Conservation (phyloP, 2,113 vertebrate species). For the Seriola aureovittata region DNA sequence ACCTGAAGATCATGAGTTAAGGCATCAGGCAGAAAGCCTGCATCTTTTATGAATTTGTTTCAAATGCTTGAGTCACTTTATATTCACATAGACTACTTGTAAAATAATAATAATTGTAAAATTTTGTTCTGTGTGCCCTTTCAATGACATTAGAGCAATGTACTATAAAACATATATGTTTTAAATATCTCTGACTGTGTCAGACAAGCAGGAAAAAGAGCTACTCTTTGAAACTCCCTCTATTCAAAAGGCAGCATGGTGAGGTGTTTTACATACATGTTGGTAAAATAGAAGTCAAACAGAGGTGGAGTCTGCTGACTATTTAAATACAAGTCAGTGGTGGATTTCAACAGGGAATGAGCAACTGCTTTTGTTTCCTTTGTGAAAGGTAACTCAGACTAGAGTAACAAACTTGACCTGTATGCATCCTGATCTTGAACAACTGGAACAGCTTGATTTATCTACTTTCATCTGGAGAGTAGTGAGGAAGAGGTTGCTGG, state of each 20-base stretch:
- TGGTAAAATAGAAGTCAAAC: not conserved
- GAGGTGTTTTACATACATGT: not conserved
- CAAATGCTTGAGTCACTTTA: no score
- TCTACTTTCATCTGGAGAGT: conserved; percentile 5
- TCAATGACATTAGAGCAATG: no score
- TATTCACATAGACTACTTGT: no score
- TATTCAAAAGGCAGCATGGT: not conserved
- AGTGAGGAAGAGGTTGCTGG: conserved; percentile 22
- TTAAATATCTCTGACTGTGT: not conserved
- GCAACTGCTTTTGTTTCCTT: not conserved
- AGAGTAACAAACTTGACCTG: not conserved
- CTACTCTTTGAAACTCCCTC: not conserved
- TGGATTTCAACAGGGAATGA: not conserved
- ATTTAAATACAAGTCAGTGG: conserved; percentile 44
- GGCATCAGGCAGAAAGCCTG: no score
- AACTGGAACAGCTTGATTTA: not conserved
- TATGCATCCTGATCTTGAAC: not conserved
- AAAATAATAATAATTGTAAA: no score
- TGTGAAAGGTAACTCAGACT: not conserved
- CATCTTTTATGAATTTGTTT: no score
- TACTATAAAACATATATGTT: not conserved
- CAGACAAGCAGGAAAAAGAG: not conserved
- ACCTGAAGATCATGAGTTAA: not conserved
- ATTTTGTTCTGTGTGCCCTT: no score
- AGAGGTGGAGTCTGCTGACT: conserved; percentile 65